Conservation (phyloP, 2,113 vertebrate species). For the Fregata magnificens region DNA sequence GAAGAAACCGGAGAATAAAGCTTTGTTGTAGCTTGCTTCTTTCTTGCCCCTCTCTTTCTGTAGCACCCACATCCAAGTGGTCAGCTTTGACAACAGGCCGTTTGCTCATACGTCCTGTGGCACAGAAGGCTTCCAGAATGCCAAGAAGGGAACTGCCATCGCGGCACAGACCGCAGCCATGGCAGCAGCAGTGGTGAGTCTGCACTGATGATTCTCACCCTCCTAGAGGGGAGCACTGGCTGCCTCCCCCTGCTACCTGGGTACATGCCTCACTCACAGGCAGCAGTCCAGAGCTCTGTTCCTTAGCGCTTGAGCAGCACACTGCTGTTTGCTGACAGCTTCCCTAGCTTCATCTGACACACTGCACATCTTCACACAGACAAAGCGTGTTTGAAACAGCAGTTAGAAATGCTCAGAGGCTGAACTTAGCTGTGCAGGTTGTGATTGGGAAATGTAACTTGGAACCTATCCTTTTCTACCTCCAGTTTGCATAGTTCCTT, state of each 20-base stretch:
- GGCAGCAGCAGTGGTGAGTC: conserved; percentile 84
- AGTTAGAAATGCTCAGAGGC: background rate
- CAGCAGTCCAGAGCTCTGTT: background rate
- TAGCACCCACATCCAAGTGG: conserved; percentile 92
- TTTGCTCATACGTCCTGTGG: conserved; percentile 85
- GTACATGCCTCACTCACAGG: fast-evolving
- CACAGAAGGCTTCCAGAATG: conserved; percentile 90
- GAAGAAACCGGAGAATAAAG: background rate
- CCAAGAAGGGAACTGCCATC: conserved; percentile 87
- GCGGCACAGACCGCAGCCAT: conserved; percentile 91
- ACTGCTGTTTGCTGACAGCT: background rate
- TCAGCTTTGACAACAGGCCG: conserved; percentile 71
- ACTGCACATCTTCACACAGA: background rate
- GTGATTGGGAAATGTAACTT: background rate
- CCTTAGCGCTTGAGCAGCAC: background rate
- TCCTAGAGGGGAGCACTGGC: background rate
- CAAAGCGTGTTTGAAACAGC: background rate
- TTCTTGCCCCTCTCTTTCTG: background rate
- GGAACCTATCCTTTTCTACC: background rate
- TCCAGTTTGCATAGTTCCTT: background rate
- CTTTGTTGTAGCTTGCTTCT: background rate
- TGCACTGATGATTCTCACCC: fast-evolving
- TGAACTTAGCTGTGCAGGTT: background rate
- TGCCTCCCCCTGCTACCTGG: fast-evolving
- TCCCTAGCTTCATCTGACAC: background rate